Evolutionary conservation across 2,888 invertebrate genomes (phyloP), one percentile per base, ranked within the genome.

Genomic region (Eledone cirrhosa): DNA sequence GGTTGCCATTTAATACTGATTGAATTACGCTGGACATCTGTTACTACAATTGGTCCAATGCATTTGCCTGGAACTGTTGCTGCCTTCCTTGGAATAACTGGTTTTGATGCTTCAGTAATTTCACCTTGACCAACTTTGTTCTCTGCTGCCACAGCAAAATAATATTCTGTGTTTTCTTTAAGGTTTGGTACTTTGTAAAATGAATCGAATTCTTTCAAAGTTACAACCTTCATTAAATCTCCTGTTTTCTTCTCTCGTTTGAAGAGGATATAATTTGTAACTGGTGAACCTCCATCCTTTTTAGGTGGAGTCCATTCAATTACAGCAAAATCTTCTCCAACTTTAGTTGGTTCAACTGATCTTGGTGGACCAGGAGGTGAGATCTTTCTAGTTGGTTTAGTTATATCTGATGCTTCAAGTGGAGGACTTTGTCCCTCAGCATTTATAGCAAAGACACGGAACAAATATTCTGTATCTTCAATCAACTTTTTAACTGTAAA

Each of bases 381-480:
- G 19, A 84, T 27, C 27, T 81, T 80, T 31, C 81, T 79, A 53
- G 81, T 82, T 27, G 86, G 82, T 24, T 79, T 83, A 27, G 80
- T 81, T 19, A 82, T 79, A 19, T 80, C 80, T 53, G 78, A 79
- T n/a, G 76, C 65, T 74, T 81, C 82, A 79, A 86, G 82, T 76
- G 96, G 94, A 85, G 96, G 95, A 76, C 97, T 96, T 77, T 93
- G 92, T 13, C 97, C 97, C 80, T 96, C 94, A 19, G 95, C 94
- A 91, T 97, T 97, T 83, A 94, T 94, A 1, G 97, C 97, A 86
- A 94, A 93, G 31, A 97, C 94, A 82, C 96, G 93, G 93, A 97
- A 96, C 92, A 95, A 93, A 89, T 97, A 97, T 86, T 95, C 94
- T 65, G 93, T 93, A 87, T 95, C 95, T 88, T 95, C 94, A 83